Evolutionary conservation across 2,113 vertebrate genomes (phyloP), one percentile per base, ranked within the genome.

Genomic region (Zapus hudsonius): DNA sequence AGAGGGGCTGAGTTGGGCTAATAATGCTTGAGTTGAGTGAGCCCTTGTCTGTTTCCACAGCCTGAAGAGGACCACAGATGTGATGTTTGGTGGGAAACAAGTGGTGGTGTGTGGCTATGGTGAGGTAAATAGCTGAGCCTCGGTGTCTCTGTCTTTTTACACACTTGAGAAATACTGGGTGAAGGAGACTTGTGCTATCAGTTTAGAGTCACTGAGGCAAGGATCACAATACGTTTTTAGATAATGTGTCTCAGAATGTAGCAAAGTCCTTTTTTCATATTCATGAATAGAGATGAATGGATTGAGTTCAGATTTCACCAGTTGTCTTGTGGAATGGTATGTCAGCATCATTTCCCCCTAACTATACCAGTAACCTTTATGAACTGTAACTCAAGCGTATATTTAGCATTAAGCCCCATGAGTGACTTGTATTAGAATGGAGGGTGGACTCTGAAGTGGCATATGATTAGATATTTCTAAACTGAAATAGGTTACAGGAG

Each of bases 81-180:
- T 99, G 95, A 99, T 99, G 99, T 99, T 99, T 98, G 99, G 99
- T 97, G 99, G 99, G 92, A 99, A 99, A 96, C 99, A 99, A 97
- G 99, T 99, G 94, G 99, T 99, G 94, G 99, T 99, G 94, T 99
- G 99, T 97, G 99, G 99, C 89, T 99, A 99, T 96, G 99, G 99
- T 97, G 99, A 99, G 99, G 99, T 99, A 98, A 99, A 97, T 92
- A 82, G 91, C 86, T 94, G 76, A 76, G 66, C 79, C 96, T 91
- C 64, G 59, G 44, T 79, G 63, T 42, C 81, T 84, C 76, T 84
- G 69, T 70, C 72, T 83, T 66, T 83, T 64, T 38, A 20, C 31
- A 52, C 75, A 69, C 57, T 79, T 76, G 81, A 75, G 69, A 89
- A 69, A 66, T 64, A 55, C 12, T 40, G 57, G 40, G 29, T 72